Percentiles rank a stretch among this genome's conserved stretches.
These are phyloP conservation scores for Eupithecia subumbrata DNA, from an alignment of 2,888 invertebrate genomes.

Conservation along the genomic window DNA sequence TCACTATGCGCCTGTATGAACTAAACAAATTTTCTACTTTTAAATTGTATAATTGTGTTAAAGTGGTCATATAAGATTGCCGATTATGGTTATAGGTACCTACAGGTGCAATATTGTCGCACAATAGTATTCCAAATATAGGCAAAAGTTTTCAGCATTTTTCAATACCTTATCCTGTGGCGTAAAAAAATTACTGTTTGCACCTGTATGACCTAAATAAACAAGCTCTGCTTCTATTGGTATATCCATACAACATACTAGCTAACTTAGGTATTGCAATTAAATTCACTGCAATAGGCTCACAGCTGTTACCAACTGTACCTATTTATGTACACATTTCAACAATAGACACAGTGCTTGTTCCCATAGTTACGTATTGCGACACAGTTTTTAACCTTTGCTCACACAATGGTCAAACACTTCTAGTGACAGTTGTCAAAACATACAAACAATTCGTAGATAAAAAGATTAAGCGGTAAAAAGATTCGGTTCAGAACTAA, in stretches of 20 bases:
- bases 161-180: background rate
- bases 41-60: background rate
- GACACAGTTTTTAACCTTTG: slow-evolving; percentile 32
- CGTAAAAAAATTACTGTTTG: background rate
- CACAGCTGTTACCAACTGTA: slow-evolving; percentile 2
- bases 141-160: background rate
- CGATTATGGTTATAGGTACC: background rate
- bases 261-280: background rate
- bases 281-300: background rate
- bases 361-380: slow-evolving; percentile 19
- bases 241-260: background rate
- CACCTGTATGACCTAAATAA: slow-evolving; percentile 7
- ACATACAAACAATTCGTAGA: background rate
- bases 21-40: background rate
- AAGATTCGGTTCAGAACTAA: background rate
- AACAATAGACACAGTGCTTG: slow-evolving; percentile 13
- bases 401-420: slow-evolving; percentile 32
- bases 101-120: background rate
- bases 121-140: background rate
- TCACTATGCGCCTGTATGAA: background rate
- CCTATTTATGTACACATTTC: slow-evolving; percentile 1
- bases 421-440: slow-evolving; percentile 32
- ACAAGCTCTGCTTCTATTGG: slow-evolving; percentile 1
- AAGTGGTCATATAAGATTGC: background rate
- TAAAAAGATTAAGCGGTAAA: no score